Conservation (phyloP, 2,797 vertebrate species). For the Clarias fuscus region DNA sequence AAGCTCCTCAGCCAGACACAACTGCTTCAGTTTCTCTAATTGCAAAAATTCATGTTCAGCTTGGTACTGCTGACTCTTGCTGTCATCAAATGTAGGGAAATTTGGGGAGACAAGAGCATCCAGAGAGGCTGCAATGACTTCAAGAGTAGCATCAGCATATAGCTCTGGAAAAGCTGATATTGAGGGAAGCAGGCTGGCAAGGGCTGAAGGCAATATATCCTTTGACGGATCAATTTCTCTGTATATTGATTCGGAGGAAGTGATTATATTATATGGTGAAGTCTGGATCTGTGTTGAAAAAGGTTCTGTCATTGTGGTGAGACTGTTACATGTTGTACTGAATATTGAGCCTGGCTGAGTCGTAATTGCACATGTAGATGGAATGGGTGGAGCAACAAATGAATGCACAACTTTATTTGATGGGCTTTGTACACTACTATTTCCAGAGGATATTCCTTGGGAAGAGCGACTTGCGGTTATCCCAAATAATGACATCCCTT, state of each 20-base stretch:
- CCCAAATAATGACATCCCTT: constrained; percentile 82
- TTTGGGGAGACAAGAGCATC: constrained; percentile 85
- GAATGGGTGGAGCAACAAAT: constrained; percentile 87
- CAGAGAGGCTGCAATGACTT: constrained; percentile 77
- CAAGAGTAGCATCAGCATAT: constrained; percentile 83
- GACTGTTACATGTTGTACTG: constrained; percentile 77
- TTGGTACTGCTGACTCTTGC: constrained; percentile 91
- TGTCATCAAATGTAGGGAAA: constrained; percentile 86
- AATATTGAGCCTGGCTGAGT: constrained; percentile 97
- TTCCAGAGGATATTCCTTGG: constrained; percentile 81
- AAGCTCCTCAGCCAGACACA: constrained; percentile 94
- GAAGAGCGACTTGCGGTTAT: constrained; percentile 84
- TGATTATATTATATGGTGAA: constrained; percentile 85
- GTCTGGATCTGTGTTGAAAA: constrained; percentile 78
- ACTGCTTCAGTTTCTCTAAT: constrained; percentile 95
- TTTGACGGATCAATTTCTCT: constrained; percentile 79
- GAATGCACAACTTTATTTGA: constrained; percentile 95
- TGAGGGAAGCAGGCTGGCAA: constrained; percentile 76
- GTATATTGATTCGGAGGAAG: constrained; percentile 76
- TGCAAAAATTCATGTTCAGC: constrained; percentile 95
- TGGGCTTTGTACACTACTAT: constrained; percentile 86
- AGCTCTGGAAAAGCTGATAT: constrained; percentile 87
- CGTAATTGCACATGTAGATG: constrained; percentile 93
- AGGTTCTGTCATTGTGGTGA: constrained; percentile 67
- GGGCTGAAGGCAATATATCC: constrained; percentile 79